Evolutionary conservation across 2,797 vertebrate genomes (phyloP).

Genomic region (Sebastes matsubarae): DNA sequence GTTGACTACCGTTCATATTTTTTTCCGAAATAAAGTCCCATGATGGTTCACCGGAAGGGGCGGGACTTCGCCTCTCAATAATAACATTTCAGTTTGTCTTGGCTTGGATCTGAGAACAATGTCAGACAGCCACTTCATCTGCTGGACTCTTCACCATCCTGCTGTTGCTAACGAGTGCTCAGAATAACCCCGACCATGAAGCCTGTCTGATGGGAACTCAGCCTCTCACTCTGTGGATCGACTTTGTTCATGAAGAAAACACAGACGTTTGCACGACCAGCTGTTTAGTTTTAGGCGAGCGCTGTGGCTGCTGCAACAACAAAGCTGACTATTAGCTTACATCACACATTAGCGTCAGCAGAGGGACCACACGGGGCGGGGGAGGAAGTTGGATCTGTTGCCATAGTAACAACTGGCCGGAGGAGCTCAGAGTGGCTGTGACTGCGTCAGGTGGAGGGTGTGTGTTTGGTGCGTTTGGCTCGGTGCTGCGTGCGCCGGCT

Average conservation of each 20-base stretch:
- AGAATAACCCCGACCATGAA: neutral
- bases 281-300: constrained; percentile 19
- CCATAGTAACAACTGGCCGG: constrained; percentile 52
- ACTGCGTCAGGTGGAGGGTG: constrained; percentile 59
- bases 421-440: constrained; percentile 72
- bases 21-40: too few species aligned
- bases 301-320: constrained; percentile 28
- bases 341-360: constrained; percentile 46
- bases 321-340: constrained; percentile 40
- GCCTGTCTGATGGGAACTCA: neutral
- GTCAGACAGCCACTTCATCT: neutral
- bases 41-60: too few species aligned
- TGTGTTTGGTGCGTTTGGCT: constrained; percentile 71
- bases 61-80: too few species aligned
- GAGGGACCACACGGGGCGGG: constrained; percentile 9
- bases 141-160: neutral
- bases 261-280: constrained; percentile 15
- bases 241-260: constrained; percentile 16
- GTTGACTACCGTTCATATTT: too few species aligned
- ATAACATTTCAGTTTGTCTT: neutral
- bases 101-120: neutral
- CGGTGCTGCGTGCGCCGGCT: constrained; percentile 29
- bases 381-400: constrained; percentile 51
- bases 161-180: neutral
- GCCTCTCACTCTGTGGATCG: neutral